Percentiles rank a stretch among this genome's conserved stretches.
These are phyloP conservation scores for Sisor rabdophorus DNA, from an alignment of 2,113 vertebrate species.

Conservation along the genomic window DNA sequence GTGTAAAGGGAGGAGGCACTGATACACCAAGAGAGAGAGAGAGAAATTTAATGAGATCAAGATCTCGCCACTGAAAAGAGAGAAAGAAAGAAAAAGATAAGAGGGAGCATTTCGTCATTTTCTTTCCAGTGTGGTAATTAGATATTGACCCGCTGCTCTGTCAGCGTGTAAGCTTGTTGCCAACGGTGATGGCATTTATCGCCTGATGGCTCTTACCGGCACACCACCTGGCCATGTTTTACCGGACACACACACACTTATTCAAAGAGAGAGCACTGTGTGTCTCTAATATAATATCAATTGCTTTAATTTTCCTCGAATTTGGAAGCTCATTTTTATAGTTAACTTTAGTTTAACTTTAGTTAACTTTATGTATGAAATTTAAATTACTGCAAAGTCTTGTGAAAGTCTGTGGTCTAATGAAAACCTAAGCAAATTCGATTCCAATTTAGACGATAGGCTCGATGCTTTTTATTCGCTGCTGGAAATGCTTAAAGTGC, in stretches of 20 bases:
- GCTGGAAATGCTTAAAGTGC: background rate
- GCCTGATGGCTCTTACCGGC: conserved; percentile 41
- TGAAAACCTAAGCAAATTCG: background rate
- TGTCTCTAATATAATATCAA: conserved; percentile 17
- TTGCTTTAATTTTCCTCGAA: background rate
- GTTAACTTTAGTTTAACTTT: too few species aligned
- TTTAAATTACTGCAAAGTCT: background rate
- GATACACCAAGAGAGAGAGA: conserved; percentile 20
- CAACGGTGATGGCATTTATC: conserved; percentile 36
- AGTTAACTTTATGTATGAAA: background rate
- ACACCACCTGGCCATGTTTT: conserved; percentile 31
- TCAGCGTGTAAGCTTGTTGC: conserved; percentile 43
- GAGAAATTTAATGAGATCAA: conserved; percentile 35
- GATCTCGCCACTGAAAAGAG: conserved; percentile 45
- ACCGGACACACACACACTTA: conserved; percentile 19
- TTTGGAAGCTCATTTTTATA: background rate
- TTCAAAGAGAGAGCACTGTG: background rate
- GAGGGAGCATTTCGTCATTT: conserved; percentile 40
- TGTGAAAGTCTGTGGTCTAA: background rate
- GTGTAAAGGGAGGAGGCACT: conserved; percentile 49
- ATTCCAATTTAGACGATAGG: background rate
- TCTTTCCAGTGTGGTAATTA: conserved; percentile 63
- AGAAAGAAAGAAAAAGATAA: conserved; percentile 27
- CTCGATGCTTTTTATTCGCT: background rate
- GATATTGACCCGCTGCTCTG: conserved; percentile 63